These are phyloP conservation scores for Muscicapa adusta DNA, from an alignment of 2,113 vertebrate genomes.

Conservation along the genomic window DNA sequence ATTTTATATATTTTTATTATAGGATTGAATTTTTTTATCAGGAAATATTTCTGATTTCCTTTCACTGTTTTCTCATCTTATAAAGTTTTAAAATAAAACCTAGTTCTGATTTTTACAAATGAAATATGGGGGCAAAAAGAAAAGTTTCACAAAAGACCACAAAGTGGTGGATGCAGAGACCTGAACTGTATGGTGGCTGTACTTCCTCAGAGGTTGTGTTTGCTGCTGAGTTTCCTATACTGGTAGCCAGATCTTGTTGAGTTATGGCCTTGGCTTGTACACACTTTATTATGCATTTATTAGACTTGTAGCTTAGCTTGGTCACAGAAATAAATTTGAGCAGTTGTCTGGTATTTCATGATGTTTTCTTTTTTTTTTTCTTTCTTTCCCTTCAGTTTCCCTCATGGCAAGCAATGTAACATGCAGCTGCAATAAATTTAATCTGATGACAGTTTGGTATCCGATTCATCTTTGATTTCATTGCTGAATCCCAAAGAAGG, in stretches of 20 bases:
- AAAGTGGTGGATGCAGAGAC: background rate
- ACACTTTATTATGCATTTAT: background rate
- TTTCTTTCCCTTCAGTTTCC: background rate
- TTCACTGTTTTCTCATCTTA: background rate
- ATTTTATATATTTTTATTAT: background rate
- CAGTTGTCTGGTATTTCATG: background rate
- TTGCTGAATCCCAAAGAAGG: background rate
- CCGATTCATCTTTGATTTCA: slow-evolving; percentile 23
- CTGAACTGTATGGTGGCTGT: background rate
- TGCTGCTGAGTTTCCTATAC: background rate
- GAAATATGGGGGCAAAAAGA: background rate
- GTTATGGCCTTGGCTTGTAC: background rate
- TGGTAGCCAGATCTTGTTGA: background rate
- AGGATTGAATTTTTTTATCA: background rate
- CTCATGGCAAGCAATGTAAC: background rate
- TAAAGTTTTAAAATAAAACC: background rate
- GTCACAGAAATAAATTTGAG: background rate
- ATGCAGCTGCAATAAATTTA: background rate
- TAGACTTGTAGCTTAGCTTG: background rate
- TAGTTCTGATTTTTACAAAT: background rate
- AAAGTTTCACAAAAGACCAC: background rate
- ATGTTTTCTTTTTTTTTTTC: background rate
- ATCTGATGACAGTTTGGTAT: background rate
- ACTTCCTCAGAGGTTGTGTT: background rate
- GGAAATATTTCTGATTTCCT: background rate